phyloP scores from a whole-genome alignment of 2,797 vertebrate genomes.

The Scolopax bukidnonensis region DNA sequence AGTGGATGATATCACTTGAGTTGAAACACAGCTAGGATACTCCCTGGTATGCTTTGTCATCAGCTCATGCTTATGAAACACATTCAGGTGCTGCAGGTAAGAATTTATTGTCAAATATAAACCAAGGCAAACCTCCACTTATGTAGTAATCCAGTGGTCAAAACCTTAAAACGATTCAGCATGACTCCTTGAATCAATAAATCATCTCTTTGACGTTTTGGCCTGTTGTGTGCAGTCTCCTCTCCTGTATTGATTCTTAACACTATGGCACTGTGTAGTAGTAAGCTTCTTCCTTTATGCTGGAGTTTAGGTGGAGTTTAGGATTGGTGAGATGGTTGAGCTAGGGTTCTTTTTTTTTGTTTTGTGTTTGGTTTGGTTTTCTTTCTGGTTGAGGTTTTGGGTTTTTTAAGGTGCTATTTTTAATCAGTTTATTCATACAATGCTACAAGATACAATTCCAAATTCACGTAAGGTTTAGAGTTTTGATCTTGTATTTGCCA shows the following conservation, averaged over 20 bases:
- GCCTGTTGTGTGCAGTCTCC: neutral
- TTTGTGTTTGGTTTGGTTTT: neutral
- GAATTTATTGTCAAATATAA: constrained; percentile 1
- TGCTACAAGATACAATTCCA: neutral
- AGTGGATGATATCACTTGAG: constrained; percentile 23
- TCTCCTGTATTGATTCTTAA: neutral
- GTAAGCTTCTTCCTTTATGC: neutral
- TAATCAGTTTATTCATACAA: neutral
- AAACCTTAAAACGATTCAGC: neutral
- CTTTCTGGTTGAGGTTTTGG: neutral
- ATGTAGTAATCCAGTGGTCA: neutral
- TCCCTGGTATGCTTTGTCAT: constrained; percentile 67
- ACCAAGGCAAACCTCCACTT: neutral
- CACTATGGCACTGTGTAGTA: accelerated
- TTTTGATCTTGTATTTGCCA: neutral
- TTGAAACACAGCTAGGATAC: constrained; percentile 20
- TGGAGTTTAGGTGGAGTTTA: neutral
- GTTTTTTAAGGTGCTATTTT: neutral
- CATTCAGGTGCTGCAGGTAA: neutral
- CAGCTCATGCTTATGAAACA: constrained; percentile 45
- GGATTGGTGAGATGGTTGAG: accelerated
- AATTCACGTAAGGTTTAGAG: neutral
- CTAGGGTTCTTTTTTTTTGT: neutral
- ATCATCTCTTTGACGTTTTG: neutral
- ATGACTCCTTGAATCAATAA: neutral